Conservation (phyloP, 2,888 invertebrate species). For the Hyposoter didymator region DNA sequence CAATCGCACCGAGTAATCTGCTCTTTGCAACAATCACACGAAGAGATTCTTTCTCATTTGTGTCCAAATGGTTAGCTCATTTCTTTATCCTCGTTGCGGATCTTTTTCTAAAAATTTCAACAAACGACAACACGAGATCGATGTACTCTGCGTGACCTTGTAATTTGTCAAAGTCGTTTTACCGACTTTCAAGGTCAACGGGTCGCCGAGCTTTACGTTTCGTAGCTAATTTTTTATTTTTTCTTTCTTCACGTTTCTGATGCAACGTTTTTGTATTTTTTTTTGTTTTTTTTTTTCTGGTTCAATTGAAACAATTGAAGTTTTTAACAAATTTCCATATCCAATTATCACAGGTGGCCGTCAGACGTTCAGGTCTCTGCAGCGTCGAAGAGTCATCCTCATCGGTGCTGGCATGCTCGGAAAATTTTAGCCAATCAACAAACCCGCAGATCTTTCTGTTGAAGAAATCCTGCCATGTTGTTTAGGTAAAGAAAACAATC, state of each 20-base stretch:
- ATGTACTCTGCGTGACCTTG: neutral
- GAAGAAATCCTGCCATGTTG: slow-evolving; percentile 82
- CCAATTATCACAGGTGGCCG: slow-evolving; percentile 78
- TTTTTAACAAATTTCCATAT: slow-evolving; percentile 10
- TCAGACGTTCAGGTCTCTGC: slow-evolving; percentile 78
- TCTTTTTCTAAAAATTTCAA: neutral
- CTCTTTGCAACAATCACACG: slow-evolving; percentile 18
- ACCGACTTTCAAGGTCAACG: neutral
- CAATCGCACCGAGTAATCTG: slow-evolving; percentile 21
- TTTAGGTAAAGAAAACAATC: slow-evolving; percentile 78
- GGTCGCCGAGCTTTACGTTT: neutral
- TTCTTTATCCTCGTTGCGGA: neutral
- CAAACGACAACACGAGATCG: neutral
- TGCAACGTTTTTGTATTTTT: neutral
- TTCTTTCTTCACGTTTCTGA: neutral
- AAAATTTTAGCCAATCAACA: slow-evolving; percentile 77
- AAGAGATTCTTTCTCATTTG: neutral
- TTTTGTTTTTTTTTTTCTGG: neutral
- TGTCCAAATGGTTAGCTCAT: neutral
- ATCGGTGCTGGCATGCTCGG: slow-evolving; percentile 80
- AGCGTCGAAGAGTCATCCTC: slow-evolving; percentile 76
- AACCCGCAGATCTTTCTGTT: slow-evolving; percentile 79
- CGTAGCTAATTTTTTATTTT: neutral
- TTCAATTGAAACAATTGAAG: neutral
- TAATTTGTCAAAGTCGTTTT: neutral